Base-by-base conservation (phyloP, 2,113 vertebrate species). In the Atrichornis clamosus region DNA sequence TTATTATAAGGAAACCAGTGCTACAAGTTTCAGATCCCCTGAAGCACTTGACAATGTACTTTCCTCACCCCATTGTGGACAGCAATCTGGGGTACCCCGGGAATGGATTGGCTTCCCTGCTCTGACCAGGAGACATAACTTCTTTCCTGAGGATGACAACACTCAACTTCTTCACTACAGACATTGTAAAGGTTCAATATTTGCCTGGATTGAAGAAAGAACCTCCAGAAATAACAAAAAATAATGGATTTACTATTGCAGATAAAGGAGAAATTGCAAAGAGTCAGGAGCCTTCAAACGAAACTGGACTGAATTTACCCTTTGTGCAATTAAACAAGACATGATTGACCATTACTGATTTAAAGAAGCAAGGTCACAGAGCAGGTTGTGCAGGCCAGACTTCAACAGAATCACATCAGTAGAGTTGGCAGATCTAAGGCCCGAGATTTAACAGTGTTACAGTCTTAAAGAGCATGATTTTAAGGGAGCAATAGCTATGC, bases 11-110 rank as follows among this genome's bases (percentile, higher is more conserved):
- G 27, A 90, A 87, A 83, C 17, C 1, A 2, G 37, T 58, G 65
- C 20, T 82, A 50, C n/a, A 53, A 65, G 41, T 49, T 89, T 75
- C 20, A 3, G 6, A 39, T 20, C 9, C 32, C n/a, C 35, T 59
- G 39, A 81, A 67, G 55, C 19, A 28, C 28, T 41, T 23, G 35
- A 24, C 7, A 67, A 33, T 0, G 0, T 20, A 5, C 1, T 58
- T 17, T 56, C 42, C 52, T 74, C 6, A 3, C 24, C 22, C 4
- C 1, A 0, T 35, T 50, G 33, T 42, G 18, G 32, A 30, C 33
- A 33, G 19, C 21, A 16, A 72, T 27, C 21, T 0, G 0, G 39
- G 60, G 65, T 42, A 55, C 13, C 12, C 17, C 12, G 19, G 33
- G 33, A 53, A 21, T 6, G 21, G 63, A 42, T 15, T 56, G 32